Evolutionary conservation across 2,888 invertebrate species (phyloP).

Genomic region (Spilarctia lutea): DNA sequence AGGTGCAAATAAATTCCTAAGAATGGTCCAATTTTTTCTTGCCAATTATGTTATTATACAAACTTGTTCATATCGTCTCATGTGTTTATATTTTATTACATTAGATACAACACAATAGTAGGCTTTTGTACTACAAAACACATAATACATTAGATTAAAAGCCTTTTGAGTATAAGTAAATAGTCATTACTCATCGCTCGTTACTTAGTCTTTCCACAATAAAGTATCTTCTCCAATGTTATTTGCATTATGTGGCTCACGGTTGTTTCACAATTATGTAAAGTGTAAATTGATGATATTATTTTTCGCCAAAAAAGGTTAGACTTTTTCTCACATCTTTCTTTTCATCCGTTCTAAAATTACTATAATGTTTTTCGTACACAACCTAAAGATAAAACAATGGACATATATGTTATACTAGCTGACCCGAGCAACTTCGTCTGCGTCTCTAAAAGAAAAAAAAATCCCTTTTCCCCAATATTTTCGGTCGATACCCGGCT

Average conservation of each 20-base stretch:
- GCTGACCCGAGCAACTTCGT: too few relatives aligned
- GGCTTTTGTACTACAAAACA: background rate
- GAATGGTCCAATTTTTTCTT: too few relatives aligned
- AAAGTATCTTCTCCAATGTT: background rate
- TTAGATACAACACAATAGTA: background rate
- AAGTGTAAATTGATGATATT: background rate
- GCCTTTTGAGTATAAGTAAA: background rate
- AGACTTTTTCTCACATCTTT: background rate
- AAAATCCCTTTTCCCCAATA: too few relatives aligned
- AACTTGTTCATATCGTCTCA: too few relatives aligned
- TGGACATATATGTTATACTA: background rate
- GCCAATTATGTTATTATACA: too few relatives aligned
- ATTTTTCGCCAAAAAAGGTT: background rate
- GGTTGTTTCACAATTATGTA: background rate
- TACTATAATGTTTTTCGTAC: background rate
- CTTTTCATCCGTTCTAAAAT: background rate
- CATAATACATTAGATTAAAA: background rate
- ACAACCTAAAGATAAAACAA: too few relatives aligned
- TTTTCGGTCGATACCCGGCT: too few relatives aligned
- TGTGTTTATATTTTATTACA: background rate
- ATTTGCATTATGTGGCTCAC: background rate
- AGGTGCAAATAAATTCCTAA: too few relatives aligned
- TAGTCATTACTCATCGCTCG: background rate
- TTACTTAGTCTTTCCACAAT: background rate
- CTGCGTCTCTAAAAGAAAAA: too few relatives aligned